A percentile compares a stretch with the other conserved stretches of the same genome.
Evolutionary conservation across 2,113 vertebrate genomes (phyloP).

Genomic region (Coptodon bakossiorum): DNA sequence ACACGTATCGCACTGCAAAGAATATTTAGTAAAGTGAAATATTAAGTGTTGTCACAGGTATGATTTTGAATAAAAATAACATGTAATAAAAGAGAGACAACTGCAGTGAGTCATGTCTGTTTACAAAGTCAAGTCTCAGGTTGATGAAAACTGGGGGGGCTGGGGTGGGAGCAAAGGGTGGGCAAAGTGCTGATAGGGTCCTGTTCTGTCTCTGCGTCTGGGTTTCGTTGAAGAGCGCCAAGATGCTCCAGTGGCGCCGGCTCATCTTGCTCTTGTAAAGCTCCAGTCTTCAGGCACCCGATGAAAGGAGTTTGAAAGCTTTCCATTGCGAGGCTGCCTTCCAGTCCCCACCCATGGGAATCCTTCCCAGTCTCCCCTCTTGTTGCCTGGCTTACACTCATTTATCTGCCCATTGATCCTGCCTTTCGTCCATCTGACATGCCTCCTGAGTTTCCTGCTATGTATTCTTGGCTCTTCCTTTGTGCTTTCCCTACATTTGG

Average conservation of each 20-base stretch:
- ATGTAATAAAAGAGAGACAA: background rate
- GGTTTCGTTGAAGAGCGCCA: slow-evolving; percentile 55
- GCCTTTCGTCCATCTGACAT: slow-evolving; percentile 44
- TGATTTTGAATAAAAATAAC: background rate
- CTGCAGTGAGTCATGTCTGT: background rate
- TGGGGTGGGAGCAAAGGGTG: slow-evolving; percentile 1
- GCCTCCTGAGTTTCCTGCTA: slow-evolving; percentile 33
- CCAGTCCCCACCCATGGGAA: slow-evolving; percentile 59
- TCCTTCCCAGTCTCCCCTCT: slow-evolving; percentile 46
- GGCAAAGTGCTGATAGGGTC: slow-evolving; percentile 34
- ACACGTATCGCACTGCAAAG: background rate
- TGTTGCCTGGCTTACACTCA: slow-evolving; percentile 33
- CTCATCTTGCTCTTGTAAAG: slow-evolving; percentile 71
- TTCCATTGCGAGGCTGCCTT: slow-evolving; percentile 60
- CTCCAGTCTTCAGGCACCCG: slow-evolving; percentile 66
- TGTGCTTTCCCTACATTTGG: slow-evolving; percentile 3
- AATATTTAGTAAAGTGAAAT: background rate
- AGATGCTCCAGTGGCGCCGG: slow-evolving; percentile 62
- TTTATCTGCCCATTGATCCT: slow-evolving; percentile 56
- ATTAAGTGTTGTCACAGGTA: background rate
- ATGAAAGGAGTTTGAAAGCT: slow-evolving; percentile 70
- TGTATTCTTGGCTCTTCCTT: slow-evolving; percentile 35
- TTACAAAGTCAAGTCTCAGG: background rate
- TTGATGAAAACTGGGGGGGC: background rate
- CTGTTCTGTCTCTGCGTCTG: slow-evolving; percentile 44